Base-by-base conservation (phyloP, 1,140 invertebrate genomes). In the Lordiphosa collinella region DNA sequence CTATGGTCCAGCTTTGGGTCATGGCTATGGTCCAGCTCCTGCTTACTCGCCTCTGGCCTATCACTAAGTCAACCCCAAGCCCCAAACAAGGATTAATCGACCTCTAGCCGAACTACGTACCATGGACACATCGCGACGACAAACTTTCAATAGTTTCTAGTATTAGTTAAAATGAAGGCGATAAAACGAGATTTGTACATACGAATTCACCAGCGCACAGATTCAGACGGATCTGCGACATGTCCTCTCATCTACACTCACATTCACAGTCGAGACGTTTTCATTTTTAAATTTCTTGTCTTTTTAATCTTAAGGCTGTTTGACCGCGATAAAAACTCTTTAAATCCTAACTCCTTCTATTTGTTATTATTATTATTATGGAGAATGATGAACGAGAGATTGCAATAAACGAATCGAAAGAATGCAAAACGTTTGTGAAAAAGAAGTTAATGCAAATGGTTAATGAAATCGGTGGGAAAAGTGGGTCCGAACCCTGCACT, bases 271-370 rank as follows among this genome's bases (percentile, higher is more conserved):
- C 69, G 52, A 74, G 44, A 56, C 53, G 54, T 78, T 82, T 71
- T 72, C 36, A 18, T 51, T 71, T 82, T 61, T 78, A 57, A 64
- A 55, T 78, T 84, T 80, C 78, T 84, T 78, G 78, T 84, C 78
- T 82, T 59, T 37, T 78, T 82, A 82, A 56, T 73, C 63, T 65
- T 82, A 82, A 82, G 78, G 72, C 78, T 84, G 72, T 84, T 82
- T 82, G 72, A 80, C 75, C 75, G 75, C 75, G 75, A 80, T 80
- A 80, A 80, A 82, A 67, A 60, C 34, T 58, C 35, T 67, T 51
- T 49, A 55, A 53, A 60, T 48, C 14, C 14, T 48, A 71, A 57
- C 41, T 51, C 35, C 38, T 35, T 59, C 34, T 49, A 52, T 48
- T 51, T 69, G 46, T 48, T 36, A 56, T 66, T 61, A 38, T 60